These are phyloP conservation scores for Origma solitaria DNA, from an alignment of 2,113 vertebrate species.

Conservation along the genomic window DNA sequence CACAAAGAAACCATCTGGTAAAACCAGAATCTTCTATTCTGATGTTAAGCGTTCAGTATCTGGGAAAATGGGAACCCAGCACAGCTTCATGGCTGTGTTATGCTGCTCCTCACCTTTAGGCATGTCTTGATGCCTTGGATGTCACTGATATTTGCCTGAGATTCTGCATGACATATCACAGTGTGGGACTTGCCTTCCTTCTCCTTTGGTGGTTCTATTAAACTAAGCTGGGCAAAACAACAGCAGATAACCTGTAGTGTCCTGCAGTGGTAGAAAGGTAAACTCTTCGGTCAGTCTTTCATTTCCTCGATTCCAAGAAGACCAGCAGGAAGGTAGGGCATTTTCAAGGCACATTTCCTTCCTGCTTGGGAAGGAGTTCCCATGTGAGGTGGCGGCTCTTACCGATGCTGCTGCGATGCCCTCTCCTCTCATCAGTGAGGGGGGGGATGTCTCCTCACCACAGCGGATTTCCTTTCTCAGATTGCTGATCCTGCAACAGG, in stretches of 20 bases:
- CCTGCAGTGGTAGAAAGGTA: neutral
- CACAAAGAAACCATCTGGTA: neutral
- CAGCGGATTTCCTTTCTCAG: neutral
- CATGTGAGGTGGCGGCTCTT: accelerated
- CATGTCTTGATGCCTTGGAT: neutral
- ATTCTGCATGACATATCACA: accelerated
- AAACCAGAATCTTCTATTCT: neutral
- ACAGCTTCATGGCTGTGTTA: neutral
- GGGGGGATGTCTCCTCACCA: neutral
- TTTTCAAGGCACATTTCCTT: neutral
- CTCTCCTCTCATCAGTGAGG: neutral
- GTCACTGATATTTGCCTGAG: neutral
- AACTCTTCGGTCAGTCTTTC: neutral
- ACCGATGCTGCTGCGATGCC: accelerated
- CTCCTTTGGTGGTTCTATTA: neutral
- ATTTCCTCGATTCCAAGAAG: neutral
- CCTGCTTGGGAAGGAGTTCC: neutral
- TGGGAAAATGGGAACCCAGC: neutral
- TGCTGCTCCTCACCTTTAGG: neutral
- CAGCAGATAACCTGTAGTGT: neutral
- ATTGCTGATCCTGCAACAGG: neutral
- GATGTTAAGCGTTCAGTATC: neutral
- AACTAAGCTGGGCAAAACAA: neutral
- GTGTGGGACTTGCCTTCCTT: neutral
- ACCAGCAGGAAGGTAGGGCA: neutral